Base-by-base conservation (phyloP, 2,797 vertebrate species). In the Rousettus madagascariensis region DNA sequence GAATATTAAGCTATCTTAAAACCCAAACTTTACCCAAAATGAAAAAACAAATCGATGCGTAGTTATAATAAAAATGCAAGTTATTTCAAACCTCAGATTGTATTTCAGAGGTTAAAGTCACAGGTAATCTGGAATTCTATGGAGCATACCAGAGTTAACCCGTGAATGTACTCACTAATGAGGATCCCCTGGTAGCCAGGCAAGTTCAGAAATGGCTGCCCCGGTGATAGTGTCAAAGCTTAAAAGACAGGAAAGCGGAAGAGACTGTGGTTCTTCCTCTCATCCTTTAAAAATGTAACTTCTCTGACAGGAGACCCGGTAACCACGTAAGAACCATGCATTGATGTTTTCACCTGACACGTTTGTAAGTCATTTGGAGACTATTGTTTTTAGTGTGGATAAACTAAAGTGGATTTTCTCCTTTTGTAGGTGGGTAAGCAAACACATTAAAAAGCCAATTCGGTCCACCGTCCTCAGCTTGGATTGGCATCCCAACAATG, bases 401-500 rank as follows among this genome's bases (percentile, higher is more conserved):
- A 57, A 49, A 41, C 66, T 95, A 43, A 90, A 33, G 22, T 6
- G 26, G 69, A 1, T 69, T 85, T 95, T 61, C 95, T 84, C 4
- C 63, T 93, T 13, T 80, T 94, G 78, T 59, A 99, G 99, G 99
- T 99, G 99, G 99, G 99, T 99, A 93, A 99, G 99, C 98, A 99
- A 99, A 98, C 99, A 99, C 98, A 99, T 99, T 98, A 99, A 99
- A 97, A 99, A 99, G 97, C 99, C 99, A 0, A 99, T 99, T 96
- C 99, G 99, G 96, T 99, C 99, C 96, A 99, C 99, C 46, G 99
- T 99, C 97, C 99, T 99, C 84, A 99, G 99, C 97, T 98, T 99
- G 97, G 99, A 99, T 98, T 99, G 99, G 99, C 99, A 99, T 98
- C 99, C 99, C 95, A 99, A 99, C 98, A 99, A 99, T 28, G 98